These are phyloP conservation scores for Channallabes apus DNA, from an alignment of 2,797 vertebrate genomes.

Conservation along the genomic window DNA sequence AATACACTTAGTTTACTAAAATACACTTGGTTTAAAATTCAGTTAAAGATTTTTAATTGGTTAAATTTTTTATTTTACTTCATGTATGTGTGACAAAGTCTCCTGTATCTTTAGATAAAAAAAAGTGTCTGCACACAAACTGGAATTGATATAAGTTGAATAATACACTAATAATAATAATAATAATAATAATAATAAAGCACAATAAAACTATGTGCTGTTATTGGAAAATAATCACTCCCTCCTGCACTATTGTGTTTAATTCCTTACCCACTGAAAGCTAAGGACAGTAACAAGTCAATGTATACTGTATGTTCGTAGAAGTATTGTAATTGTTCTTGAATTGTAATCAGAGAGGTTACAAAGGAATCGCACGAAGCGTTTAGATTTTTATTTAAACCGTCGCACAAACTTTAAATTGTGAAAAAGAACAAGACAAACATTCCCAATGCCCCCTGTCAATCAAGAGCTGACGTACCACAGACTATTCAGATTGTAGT, in stretches of 20 bases:
- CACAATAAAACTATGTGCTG: not conserved
- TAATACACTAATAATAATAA: not conserved
- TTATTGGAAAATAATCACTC: no score
- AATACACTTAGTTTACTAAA: no score
- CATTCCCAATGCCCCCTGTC: no score
- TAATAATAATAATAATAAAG: no score
- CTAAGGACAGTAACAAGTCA: not conserved
- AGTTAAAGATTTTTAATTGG: no score
- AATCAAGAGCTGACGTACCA: conserved; percentile 39
- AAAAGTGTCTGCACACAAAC: not conserved
- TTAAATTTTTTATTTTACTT: not conserved
- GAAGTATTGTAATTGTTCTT: not conserved
- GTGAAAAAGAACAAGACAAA: not conserved
- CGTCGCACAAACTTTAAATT: not conserved
- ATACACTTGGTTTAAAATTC: no score
- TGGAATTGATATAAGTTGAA: not conserved
- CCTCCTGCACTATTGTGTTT: not conserved
- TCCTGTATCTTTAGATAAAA: not conserved
- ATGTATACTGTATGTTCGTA: no score
- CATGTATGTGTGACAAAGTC: not conserved
- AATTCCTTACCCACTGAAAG: not conserved
- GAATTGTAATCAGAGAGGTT: not conserved
- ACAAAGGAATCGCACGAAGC: not conserved
- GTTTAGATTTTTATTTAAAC: not conserved
- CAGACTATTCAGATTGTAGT: conserved; percentile 32